A percentile compares a stretch with the other conserved stretches of the same genome.
Conservation (phyloP, 1,140 invertebrate species). For the Holotrichia oblita region DNA sequence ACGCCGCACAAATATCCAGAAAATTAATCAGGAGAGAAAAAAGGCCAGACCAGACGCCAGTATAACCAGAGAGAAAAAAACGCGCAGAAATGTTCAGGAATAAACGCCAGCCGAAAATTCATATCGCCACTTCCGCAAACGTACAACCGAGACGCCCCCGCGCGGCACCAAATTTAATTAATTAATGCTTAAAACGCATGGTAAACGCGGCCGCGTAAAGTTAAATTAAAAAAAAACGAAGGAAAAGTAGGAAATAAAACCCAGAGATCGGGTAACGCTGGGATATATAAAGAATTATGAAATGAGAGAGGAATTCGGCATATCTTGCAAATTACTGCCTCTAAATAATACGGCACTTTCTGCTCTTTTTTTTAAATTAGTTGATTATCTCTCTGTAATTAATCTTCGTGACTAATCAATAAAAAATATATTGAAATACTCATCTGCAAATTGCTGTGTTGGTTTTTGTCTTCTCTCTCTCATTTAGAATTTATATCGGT, state of each 20-base stretch:
- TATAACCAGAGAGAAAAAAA: not conserved
- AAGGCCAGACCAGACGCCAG: not conserved
- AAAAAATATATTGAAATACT: not conserved
- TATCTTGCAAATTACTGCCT: not conserved
- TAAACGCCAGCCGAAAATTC: not conserved
- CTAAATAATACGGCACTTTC: not conserved
- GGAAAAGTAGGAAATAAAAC: not conserved
- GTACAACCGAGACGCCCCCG: not conserved
- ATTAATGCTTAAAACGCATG: constrained; percentile 17
- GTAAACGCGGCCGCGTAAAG: not conserved
- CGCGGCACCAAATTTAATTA: not conserved
- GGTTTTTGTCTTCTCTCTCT: too few relatives aligned
- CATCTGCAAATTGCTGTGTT: too few relatives aligned
- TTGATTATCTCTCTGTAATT: constrained; percentile 6
- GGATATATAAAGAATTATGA: constrained; percentile 14
- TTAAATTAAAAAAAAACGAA: constrained; percentile 20
- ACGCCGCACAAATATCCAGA: not conserved
- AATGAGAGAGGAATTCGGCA: not conserved
- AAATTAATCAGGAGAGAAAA: constrained; percentile 6
- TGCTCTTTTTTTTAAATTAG: not conserved
- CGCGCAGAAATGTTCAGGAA: not conserved
- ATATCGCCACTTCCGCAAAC: not conserved
- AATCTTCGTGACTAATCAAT: constrained; percentile 17
- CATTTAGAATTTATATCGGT: not conserved
- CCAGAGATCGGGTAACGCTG: not conserved